phyloP scores from a whole-genome alignment of 2,113 vertebrate genomes.

The Corythornis cristatus region DNA sequence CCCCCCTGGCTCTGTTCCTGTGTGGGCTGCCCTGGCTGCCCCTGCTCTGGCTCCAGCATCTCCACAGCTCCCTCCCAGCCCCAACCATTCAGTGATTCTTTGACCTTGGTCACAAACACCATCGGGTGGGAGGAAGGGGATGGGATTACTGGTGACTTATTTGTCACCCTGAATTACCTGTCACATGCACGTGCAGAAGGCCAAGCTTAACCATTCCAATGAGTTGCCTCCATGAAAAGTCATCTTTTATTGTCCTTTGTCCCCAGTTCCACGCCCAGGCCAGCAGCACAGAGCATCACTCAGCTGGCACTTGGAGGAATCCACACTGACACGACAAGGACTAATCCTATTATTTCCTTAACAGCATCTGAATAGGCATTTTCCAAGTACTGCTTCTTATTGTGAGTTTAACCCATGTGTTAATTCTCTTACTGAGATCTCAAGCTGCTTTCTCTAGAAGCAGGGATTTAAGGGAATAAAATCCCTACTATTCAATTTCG shows the following conservation, averaged over 20 bases:
- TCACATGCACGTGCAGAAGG: neutral
- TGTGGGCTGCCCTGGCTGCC: too few species aligned
- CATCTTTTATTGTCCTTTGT: conserved; percentile 11
- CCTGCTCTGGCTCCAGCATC: too few species aligned
- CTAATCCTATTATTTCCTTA: conserved; percentile 69
- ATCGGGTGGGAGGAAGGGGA: too few species aligned
- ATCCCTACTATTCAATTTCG: conserved; percentile 39
- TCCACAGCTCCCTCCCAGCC: too few species aligned
- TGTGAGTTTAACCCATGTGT: conserved; percentile 57
- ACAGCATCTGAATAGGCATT: conserved; percentile 47
- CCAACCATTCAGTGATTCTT: too few species aligned
- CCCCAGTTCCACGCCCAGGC: conserved; percentile 9
- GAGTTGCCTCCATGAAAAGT: neutral
- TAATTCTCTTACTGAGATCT: conserved; percentile 67
- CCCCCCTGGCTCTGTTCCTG: too few species aligned
- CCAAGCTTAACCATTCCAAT: neutral
- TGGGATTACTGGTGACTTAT: neutral
- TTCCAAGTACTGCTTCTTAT: conserved; percentile 37
- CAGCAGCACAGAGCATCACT: neutral
- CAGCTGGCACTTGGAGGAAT: neutral
- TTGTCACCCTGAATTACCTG: neutral
- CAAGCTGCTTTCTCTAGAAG: conserved; percentile 62
- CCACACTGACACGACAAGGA: conserved; percentile 48
- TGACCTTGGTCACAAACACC: neutral
- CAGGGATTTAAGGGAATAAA: conserved; percentile 34